Conservation (phyloP, 2,888 invertebrate genomes). For the Caenorhabditis angaria region DNA sequence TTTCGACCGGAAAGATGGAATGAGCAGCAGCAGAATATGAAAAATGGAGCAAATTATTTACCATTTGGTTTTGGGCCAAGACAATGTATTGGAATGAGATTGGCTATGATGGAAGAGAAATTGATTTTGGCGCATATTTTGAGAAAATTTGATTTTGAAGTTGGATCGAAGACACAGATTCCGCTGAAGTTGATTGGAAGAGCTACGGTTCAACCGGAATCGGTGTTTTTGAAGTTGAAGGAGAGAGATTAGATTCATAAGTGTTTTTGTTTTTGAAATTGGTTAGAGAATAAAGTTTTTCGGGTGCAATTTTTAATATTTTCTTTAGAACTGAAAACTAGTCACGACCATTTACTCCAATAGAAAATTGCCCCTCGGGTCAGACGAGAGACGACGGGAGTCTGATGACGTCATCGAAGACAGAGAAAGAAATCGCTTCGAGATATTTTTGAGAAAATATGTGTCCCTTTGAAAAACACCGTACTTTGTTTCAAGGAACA, state of each 20-base stretch:
- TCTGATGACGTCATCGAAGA: too few species aligned
- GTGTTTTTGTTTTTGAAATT: conserved; percentile 5
- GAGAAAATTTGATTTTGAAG: conserved; percentile 45
- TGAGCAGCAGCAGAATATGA: conserved; percentile 8
- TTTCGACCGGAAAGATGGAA: conserved; percentile 43
- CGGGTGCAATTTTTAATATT: too few species aligned
- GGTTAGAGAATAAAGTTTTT: too few species aligned
- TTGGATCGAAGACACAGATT: conserved; percentile 37
- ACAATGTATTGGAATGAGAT: conserved; percentile 63
- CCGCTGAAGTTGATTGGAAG: conserved; percentile 30
- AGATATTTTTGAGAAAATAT: too few species aligned
- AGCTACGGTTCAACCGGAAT: conserved; percentile 21
- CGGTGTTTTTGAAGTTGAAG: conserved; percentile 16
- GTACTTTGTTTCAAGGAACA: too few species aligned
- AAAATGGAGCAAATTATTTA: conserved; percentile 15
- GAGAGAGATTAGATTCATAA: conserved; percentile 9
- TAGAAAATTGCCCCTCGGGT: too few species aligned
- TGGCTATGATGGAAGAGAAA: conserved; percentile 67
- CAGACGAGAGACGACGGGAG: too few species aligned
- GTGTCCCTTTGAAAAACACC: too few species aligned
- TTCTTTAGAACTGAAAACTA: too few species aligned
- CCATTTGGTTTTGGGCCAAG: conserved; percentile 56
- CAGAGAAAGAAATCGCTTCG: too few species aligned
- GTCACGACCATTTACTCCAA: too few species aligned
- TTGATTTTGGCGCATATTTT: conserved; percentile 57